Evolutionary conservation across 1,140 invertebrate genomes (phyloP), one percentile per base, ranked within the genome.

Genomic region (Mamestra configurata): DNA sequence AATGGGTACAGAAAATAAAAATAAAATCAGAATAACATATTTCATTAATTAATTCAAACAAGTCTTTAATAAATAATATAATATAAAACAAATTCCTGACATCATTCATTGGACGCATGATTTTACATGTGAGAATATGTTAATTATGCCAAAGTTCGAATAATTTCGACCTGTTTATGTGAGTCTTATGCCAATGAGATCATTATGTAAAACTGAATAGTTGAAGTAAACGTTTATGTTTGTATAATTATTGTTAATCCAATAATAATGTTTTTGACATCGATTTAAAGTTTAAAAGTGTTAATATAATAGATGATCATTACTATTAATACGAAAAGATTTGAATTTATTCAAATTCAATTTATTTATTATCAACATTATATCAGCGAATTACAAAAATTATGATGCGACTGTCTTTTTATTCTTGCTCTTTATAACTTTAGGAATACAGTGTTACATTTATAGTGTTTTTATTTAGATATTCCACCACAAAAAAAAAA

Each of bases 81-180:
- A 37, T 64, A 64, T 20, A 5, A 13, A 66, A 66, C 61, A 66
- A 66, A 43, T 66, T 66, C 37, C 7, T 43, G 0, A 15, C 1
- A 66, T 66, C 61, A 66, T 43, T 20, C 20, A 43, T 1, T 22
- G n/a, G 11, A 13, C 11, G 7, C 61, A 37, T 68, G 37, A 68
- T 68, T 6, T n/a, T n/a, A 15, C 22, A 24, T 59, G 37, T 22
- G 20, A 43, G 37, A 66, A 27, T 68, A 68, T 24, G 64, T 4
- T 24, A 46, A 68, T 68, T 68, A 68, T 68, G 37, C 40, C 64
- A 46, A 43, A 46, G 64, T 68, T 68, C 64, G 64, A 27, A 68
- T 68, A 68, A 68, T 24, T 68, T 68, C 22, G 40, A 68, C 31
- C 37, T 43, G 20, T 68, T 49, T 68, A 66, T 68, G 37, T 15